Evolutionary conservation across 2,888 invertebrate genomes (phyloP), one percentile per base, ranked within the genome.

Genomic region (Erebia epiphron): DNA sequence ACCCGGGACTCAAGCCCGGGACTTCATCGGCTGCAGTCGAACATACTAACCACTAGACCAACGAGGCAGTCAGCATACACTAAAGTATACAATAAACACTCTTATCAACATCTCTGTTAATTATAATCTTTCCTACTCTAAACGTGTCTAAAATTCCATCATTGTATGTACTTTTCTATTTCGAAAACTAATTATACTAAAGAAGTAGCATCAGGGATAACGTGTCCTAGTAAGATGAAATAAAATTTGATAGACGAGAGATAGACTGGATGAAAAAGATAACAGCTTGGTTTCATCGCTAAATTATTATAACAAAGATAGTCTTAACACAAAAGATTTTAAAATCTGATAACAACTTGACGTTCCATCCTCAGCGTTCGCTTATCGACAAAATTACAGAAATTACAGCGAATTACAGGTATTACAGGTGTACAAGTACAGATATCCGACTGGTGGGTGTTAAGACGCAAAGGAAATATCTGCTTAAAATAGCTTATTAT

Each of bases 331-430:
- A 61, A 61, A 21, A 61, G 8, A 1, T 41, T 10, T 16, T 2
- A 41, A 10, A 5, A 11, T 46, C 46, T 13, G 61, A 18, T 61
- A 49, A 46, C 61, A 61, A 26, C 54, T 35, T 57, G 13, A 52
- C 46, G 50, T 56, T 21, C 43, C 18, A 11, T 11, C 21, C 56
- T 13, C 16, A 52, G 52, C 54, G 54, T 49, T 58, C 41, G 58
- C 35, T 65, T 52, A 57, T 13, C 67, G 60, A 43, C 50, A 26
- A 62, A 83, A 85, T 86, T 85, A 83, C 84, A 77, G 79, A 79
- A 74, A 80, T 83, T 82, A 84, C 81, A 76, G 78, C 65, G 75
- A 77, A 85, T 86, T 82, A 84, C 81, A 76, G 78, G 78, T 77
- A 79, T 80, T 81, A 79, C 66, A 21, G 14, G 62, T 68, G 35